Percentiles rank a stretch among this genome's conserved stretches.
These are phyloP conservation scores for Phataginus tricuspis DNA, from an alignment of 2,797 vertebrate genomes.

Conservation along the genomic window DNA sequence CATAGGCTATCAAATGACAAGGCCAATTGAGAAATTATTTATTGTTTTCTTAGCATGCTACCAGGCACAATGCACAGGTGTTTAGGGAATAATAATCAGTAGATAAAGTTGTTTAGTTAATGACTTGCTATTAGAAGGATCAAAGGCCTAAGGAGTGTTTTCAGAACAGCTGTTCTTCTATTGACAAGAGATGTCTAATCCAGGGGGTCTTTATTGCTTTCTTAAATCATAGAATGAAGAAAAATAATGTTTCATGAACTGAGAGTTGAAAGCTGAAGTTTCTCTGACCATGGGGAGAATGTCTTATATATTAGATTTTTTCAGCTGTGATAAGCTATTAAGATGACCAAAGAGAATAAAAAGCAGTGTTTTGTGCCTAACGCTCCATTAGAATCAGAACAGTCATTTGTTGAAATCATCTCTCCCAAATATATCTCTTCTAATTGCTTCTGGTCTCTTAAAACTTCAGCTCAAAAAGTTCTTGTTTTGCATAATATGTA, in stretches of 20 bases:
- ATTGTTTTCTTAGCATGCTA: conserved; percentile 1
- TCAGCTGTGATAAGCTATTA: conserved; percentile 23
- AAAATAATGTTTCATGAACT: conserved; percentile 36
- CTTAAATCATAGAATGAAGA: conserved; percentile 38
- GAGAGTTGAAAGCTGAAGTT: conserved; percentile 32
- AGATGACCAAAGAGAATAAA: conserved; percentile 62
- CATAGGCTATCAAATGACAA: background rate
- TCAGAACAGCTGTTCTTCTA: conserved; percentile 40
- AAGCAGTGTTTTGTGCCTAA: conserved; percentile 52
- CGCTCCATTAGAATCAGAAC: conserved; percentile 37
- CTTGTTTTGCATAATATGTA: background rate
- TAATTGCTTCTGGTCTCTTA: background rate
- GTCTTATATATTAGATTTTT: conserved; percentile 9
- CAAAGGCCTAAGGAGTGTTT: conserved; percentile 16
- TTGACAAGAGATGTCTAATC: background rate
- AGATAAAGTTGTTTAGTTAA: background rate
- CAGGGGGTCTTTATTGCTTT: conserved; percentile 34
- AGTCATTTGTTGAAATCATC: conserved; percentile 57
- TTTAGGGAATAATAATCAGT: background rate
- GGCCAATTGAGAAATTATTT: background rate
- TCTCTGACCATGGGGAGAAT: conserved; percentile 18
- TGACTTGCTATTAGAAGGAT: background rate
- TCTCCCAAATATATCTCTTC: conserved; percentile 14
- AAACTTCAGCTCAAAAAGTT: background rate
- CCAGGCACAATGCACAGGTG: background rate